Evolutionary conservation across 2,888 invertebrate genomes (phyloP).

Genomic region (Teinopalpus imperialis): DNA sequence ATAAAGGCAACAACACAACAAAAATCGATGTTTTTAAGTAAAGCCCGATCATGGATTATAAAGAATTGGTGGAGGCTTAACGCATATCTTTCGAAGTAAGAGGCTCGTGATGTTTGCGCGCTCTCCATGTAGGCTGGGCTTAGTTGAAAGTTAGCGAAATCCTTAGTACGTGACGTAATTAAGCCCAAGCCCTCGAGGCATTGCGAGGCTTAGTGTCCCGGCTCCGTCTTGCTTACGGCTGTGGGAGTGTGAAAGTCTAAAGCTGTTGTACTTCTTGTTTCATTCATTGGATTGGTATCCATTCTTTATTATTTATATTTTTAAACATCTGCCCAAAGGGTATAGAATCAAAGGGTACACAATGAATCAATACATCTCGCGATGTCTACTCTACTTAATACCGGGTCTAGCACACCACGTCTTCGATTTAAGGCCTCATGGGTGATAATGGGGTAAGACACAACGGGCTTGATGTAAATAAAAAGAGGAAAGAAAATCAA

Average conservation of each 20-base stretch:
- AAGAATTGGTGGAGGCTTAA: conserved; percentile 55
- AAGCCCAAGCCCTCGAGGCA: conserved; percentile 41
- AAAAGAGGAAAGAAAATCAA: too few species aligned
- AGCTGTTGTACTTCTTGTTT: conserved; percentile 15
- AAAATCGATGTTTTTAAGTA: conserved; percentile 12
- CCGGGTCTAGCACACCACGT: too few species aligned
- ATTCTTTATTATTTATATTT: neutral
- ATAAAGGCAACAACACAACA: neutral
- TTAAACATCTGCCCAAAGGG: too few species aligned
- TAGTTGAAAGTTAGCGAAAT: conserved; percentile 59
- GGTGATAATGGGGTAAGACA: too few species aligned
- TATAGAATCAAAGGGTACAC: too few species aligned
- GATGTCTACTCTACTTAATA: too few species aligned
- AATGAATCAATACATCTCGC: too few species aligned
- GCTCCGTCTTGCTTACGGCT: conserved; percentile 20
- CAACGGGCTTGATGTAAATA: too few species aligned
- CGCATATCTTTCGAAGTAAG: conserved; percentile 59
- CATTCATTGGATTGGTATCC: conserved; percentile 7
- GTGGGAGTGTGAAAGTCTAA: conserved; percentile 9
- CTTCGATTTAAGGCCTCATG: too few species aligned
- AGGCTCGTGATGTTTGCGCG: conserved; percentile 55
- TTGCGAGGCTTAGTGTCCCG: conserved; percentile 18
- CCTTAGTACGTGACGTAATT: conserved; percentile 65
- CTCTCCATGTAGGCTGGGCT: conserved; percentile 50
- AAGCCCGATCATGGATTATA: conserved; percentile 45